These are phyloP conservation scores for Umimayanthus kanabou DNA, from an alignment of 92 coral and sea anemone genomes.

Conservation along the genomic window DNA sequence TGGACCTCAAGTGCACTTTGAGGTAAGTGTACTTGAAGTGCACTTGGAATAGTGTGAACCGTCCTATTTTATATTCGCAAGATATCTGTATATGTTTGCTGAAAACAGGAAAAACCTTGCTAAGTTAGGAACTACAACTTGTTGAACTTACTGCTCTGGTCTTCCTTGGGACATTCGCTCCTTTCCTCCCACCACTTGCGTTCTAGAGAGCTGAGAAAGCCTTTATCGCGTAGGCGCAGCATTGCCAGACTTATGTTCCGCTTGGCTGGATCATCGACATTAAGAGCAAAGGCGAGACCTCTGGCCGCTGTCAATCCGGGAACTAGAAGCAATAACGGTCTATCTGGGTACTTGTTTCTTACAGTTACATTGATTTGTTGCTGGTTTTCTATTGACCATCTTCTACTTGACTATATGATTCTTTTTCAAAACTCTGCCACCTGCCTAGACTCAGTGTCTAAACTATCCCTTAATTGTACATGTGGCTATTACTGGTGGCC, in stretches of 20 bases:
- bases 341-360: neutral
- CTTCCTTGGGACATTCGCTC: conserved; percentile 50
- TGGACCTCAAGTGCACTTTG: too few species aligned
- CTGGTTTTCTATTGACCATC: neutral
- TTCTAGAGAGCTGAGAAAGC: conserved; percentile 63
- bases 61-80: too few species aligned
- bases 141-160: conserved; percentile 47
- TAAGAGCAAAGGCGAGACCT: conserved; percentile 73
- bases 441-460: too few species aligned
- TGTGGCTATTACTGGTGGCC: too few species aligned
- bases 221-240: conserved; percentile 74
- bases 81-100: too few species aligned
- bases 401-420: too few species aligned
- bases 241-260: conserved; percentile 61
- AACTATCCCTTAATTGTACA: too few species aligned
- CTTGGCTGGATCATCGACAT: conserved; percentile 53
- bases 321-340: conserved; percentile 19
- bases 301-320: conserved; percentile 64
- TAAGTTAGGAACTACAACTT: neutral
- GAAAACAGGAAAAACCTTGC: too few species aligned
- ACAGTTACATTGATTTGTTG: neutral
- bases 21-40: too few species aligned
- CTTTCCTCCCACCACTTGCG: conserved; percentile 68
- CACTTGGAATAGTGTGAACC: too few species aligned
- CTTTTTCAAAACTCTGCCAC: too few species aligned